Base-by-base conservation (phyloP, 2,113 vertebrate species). In the Tetrao urogallus region DNA sequence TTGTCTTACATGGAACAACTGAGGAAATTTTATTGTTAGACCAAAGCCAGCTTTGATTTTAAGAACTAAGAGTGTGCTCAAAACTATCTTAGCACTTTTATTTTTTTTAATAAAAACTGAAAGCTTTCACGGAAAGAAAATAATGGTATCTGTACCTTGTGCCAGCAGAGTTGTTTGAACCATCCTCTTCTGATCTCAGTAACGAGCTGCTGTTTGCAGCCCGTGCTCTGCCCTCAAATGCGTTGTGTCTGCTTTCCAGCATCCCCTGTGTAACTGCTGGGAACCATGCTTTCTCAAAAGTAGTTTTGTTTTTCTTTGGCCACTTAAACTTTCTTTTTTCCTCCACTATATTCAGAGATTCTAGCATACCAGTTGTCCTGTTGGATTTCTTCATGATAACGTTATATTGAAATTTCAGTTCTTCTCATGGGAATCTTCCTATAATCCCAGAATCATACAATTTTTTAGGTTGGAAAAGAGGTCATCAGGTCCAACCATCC, bases 61-160 rank as follows among this genome's bases (percentile, higher is more conserved):
- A 73, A 14, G 5, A 60, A 25, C 17, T 64, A 27, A 22, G n/a
- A 47, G 6, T 5, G 9, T 74, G 36, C 78, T 90, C 16, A 19
- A 77, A 38, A 50, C 64, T 32, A 81, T 10, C 11, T 63, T 50
- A 71, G 21, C 12, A n/a, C 8, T 11, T 4, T 8, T 73, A 47
- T 72, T 58, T 14, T 25, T 36, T 36, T 36, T 8, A 61, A 30
- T 20, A 77, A 77, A 90, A 85, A n/a, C 10, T n/a, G 21, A 78
- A 79, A 85, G 11, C 16, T 81, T 3, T 80, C 1, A 6, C 8
- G 4, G 28, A 2, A 7, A 43, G 50, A 61, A 24, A 54, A 70
- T 27, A 1, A 27, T 36, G 13, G 15, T n/a, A 8, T 27, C 11
- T 1, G 0, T 81, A 52, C 3, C 20, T 25, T 17, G 8, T 71